Evolutionary conservation across 2,888 invertebrate species (phyloP), one percentile per base, ranked within the genome.

Genomic region (Aquatica leii): DNA sequence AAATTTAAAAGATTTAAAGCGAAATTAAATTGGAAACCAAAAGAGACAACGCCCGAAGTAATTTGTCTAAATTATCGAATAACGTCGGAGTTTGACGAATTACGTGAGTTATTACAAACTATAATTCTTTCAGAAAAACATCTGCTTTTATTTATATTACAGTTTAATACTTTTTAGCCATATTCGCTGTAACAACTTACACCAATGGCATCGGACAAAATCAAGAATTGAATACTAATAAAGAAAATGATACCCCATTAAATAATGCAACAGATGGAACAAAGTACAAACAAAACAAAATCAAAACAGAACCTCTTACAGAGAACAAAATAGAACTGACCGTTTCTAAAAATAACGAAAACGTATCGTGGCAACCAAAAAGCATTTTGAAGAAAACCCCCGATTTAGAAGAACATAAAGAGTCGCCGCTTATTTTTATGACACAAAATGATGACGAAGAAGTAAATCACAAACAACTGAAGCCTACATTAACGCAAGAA

Each of bases 351-450:
- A n/a, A n/a, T n/a, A n/a, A n/a, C n/a, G n/a, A n/a, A n/a, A n/a
- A n/a, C n/a, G n/a, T n/a, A n/a, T n/a, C 24, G 24, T 6, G 4
- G 6, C 24, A 4, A 24, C 49, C 59, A 35, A 61, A 41, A 24
- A 41, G 61, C n/a, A 61, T 61, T 20, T 49, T 62, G 17, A 62
- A 62, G 21, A 62, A 53, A 31, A 31, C 8, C 15, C 0, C 0
- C 15, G 18, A 53, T 1, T 18, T 37, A 15, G 62, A 62, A 3
- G 37, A 59, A 40, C 40, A 53, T 11, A 59, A 46, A 51, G 65
- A 71, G 41, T 64, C 71, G n/a, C 61, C 65, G 15, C 48, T 69
- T 54, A 66, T 66, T 21, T 65, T 62, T 15, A 67, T 69, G 67
- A 67, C 69, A 1, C 59, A 67, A 60, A 62, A 63, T 50, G 62